These are phyloP conservation scores for Didymodactylos carnosus DNA, from an alignment of 2,888 invertebrate species.

Conservation along the genomic window DNA sequence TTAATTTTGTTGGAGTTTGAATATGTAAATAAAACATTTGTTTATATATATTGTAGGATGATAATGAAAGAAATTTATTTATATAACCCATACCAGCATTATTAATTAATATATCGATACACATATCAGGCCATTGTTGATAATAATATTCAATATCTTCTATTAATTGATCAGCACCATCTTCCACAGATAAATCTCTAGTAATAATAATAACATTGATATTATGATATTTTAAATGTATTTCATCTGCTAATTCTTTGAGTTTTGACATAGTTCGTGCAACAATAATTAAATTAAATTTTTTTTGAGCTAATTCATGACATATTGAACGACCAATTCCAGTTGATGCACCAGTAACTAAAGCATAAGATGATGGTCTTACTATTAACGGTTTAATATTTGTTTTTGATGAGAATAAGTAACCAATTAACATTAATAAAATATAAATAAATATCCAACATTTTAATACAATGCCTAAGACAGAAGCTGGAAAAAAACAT, in stretches of 20 bases:
- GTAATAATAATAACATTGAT: not conserved
- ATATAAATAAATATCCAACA: not conserved
- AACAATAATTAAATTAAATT: not conserved
- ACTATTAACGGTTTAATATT: not conserved
- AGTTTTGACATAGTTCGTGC: not conserved
- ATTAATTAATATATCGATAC: not conserved
- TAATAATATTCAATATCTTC: not conserved
- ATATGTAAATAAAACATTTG: not conserved
- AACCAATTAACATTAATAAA: not conserved
- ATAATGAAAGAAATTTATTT: not conserved
- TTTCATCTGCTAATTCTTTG: not conserved
- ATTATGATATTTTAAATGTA: not conserved
- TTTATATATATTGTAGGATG: not conserved
- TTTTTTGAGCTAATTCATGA: not conserved
- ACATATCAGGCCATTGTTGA: not conserved
- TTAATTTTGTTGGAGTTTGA: not conserved
- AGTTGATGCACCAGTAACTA: not conserved
- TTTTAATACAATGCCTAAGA: not conserved
- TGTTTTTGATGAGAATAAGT: not conserved
- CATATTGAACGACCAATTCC: not conserved
- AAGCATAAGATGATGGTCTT: not conserved
- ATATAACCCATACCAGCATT: not conserved
- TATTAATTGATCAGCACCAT: not conserved
- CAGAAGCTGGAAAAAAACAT: not conserved
- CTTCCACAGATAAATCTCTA: not conserved